Percentiles rank a stretch among this genome's conserved stretches.
These are phyloP conservation scores for Rachycentron canadum DNA, from an alignment of 2,797 vertebrate genomes.

Conservation along the genomic window DNA sequence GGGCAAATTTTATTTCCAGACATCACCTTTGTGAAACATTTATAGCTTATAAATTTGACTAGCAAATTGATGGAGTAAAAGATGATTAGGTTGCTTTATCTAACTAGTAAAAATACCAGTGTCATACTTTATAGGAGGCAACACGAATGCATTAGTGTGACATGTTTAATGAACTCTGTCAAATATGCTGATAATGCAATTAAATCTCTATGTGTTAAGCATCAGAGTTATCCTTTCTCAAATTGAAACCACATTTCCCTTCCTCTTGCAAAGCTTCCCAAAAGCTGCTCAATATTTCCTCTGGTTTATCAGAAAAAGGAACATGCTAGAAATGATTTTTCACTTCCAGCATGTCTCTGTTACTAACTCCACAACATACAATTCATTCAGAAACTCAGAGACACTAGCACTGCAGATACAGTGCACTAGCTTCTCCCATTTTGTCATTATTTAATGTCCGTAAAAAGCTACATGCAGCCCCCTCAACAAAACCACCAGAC, in stretches of 20 bases:
- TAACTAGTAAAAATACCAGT: neutral
- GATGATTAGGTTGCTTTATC: too few species aligned
- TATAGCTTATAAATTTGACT: neutral
- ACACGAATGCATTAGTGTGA: neutral
- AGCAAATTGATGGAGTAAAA: neutral
- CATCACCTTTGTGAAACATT: too few species aligned
- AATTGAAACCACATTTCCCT: slow-evolving; percentile 25
- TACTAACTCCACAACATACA: neutral
- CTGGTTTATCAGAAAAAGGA: slow-evolving; percentile 38
- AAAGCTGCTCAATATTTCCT: neutral
- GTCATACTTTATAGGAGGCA: neutral
- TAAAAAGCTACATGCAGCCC: slow-evolving; percentile 4
- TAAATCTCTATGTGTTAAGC: neutral
- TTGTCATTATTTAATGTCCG: slow-evolving; percentile 12
- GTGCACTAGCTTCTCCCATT: neutral
- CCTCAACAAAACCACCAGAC: slow-evolving; percentile 3
- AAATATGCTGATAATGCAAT: neutral
- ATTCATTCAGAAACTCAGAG: slow-evolving; percentile 3
- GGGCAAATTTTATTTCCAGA: neutral
- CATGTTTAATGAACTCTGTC: neutral
- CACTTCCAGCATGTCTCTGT: slow-evolving; percentile 10
- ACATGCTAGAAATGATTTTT: slow-evolving; percentile 20
- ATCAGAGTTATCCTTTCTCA: slow-evolving; percentile 11
- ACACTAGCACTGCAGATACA: neutral
- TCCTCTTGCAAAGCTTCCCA: slow-evolving; percentile 20